Base-by-base conservation (phyloP, 2,113 vertebrate genomes). In the Halcyon malimbica region DNA sequence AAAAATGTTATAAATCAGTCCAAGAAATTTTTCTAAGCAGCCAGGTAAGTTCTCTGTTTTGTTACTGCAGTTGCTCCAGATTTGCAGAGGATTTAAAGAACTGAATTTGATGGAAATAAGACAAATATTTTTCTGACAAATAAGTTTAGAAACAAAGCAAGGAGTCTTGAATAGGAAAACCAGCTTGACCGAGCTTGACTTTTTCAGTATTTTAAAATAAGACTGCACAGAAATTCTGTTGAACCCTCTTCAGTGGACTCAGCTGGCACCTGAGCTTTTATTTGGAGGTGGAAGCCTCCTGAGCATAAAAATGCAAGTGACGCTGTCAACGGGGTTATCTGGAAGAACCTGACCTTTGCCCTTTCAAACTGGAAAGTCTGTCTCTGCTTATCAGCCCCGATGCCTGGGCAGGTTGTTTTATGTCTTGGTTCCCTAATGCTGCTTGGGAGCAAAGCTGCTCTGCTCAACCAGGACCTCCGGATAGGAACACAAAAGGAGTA, bases 1-100 rank as follows among this genome's bases (percentile, higher is more conserved):
- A 20, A 35, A 74, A 87, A 6, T 6, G 12, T 87, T 18, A 20
- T 2, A 2, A 69, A 77, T 18, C 17, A 16, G 8, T 10, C 24
- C 20, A 87, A 57, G 17, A 35, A 28, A 9, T 9, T 10, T 76
- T 80, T 54, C n/a, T 10, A 54, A 33, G 63, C 9, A 68, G 24
- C 18, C 0, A 2, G 11, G 4, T 41, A 50, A 89, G 5, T 80
- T 83, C 20, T 64, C 7, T 0, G 1, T 9, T 81, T 46, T 50
- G 16, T 16, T 53, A 16, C 35, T 70, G 57, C 16, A 63, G 11
- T 54, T 41, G 9, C 13, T 84, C 78, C 28, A 15, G 46, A 29
- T 88, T 71, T 73, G 39, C 35, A 80, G 59, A 63, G 67, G 15
- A 51, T 42, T 76, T 59, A 10, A 63, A 59, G 25, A 68, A 33